Percentiles rank a stretch among this genome's conserved stretches.
These are phyloP conservation scores for Platysternon megacephalum DNA, from an alignment of 2,113 vertebrate species.

Conservation along the genomic window DNA sequence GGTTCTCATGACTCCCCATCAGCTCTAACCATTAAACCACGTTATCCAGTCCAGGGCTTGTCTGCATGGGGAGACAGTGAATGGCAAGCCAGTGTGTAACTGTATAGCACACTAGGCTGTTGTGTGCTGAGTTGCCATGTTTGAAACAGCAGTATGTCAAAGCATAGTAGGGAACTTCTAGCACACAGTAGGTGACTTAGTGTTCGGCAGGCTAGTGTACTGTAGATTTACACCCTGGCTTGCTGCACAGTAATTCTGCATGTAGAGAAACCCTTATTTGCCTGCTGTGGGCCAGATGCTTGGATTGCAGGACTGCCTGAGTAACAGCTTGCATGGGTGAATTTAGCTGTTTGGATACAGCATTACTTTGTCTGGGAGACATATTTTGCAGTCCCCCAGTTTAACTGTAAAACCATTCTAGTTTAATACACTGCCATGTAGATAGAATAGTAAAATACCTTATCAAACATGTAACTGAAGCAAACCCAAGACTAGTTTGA, in stretches of 20 bases:
- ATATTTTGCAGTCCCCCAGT: not conserved
- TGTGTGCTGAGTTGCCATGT: not conserved
- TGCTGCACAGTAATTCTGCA: not conserved
- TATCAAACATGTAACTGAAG: not conserved
- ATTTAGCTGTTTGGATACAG: not conserved
- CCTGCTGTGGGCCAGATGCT: not conserved
- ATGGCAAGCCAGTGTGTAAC: not conserved
- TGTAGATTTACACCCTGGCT: not conserved
- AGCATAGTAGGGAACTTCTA: not conserved
- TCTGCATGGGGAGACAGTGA: not conserved
- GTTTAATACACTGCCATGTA: not conserved
- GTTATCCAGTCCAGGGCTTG: not conserved
- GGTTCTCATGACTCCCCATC: not conserved
- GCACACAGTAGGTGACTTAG: not conserved
- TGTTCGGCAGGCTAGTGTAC: not conserved
- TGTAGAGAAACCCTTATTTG: not conserved
- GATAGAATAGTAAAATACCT: not conserved
- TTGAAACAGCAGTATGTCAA: not conserved
- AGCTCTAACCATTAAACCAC: not conserved
- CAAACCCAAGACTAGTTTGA: not conserved
- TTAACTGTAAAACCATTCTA: slow-evolving; percentile 2
- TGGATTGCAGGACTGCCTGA: not conserved
- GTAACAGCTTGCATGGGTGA: not conserved
- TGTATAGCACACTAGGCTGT: not conserved
- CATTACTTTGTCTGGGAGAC: slow-evolving; percentile 24